phyloP scores from a whole-genome alignment of 2,113 vertebrate species.

The Nasalis larvatus region DNA sequence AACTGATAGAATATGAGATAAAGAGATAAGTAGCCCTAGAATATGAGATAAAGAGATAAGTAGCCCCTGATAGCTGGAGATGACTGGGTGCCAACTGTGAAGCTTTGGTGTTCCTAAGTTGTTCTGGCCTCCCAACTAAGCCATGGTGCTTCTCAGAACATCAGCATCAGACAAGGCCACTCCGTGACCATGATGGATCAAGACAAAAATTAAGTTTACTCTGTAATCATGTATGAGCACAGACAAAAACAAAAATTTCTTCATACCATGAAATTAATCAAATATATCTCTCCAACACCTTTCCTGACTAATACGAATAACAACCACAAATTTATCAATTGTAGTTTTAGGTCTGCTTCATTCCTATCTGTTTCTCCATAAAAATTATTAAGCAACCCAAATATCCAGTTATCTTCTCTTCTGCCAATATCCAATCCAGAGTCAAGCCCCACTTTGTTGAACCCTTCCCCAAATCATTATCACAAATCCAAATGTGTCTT shows the following conservation, averaged over 20 bases:
- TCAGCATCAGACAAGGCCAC: not conserved
- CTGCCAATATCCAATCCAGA: too few relatives aligned
- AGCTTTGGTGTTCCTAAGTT: not conserved
- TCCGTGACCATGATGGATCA: not conserved
- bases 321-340: too few relatives aligned
- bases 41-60: not conserved
- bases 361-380: not conserved
- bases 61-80: not conserved
- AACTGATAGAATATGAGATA: not conserved
- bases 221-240: not conserved
- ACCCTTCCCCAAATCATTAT: not conserved
- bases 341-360: not conserved
- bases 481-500: not conserved
- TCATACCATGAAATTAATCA: not conserved
- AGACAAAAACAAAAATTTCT: not conserved
- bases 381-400: not conserved
- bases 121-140: not conserved
- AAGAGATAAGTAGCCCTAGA: not conserved
- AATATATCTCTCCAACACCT: not conserved
- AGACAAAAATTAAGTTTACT: not conserved
- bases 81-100: not conserved
- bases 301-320: not conserved
- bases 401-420: not conserved
- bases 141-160: not conserved
- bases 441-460: not conserved